phyloP scores from a whole-genome alignment of 2,797 vertebrate genomes.

The Lepus oiostolus region DNA sequence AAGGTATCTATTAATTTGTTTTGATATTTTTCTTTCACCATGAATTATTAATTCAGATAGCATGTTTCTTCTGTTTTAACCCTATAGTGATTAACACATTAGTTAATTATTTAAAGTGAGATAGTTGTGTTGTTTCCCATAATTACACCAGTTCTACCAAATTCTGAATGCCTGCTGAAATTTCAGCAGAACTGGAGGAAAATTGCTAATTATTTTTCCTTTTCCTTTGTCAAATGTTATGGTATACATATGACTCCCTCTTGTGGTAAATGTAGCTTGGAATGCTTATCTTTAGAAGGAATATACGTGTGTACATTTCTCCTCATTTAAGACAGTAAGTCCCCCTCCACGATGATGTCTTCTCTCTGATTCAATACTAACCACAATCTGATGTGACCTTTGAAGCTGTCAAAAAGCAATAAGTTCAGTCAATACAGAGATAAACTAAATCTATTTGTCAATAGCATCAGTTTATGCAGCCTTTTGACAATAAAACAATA shows the following conservation, averaged over 20 bases:
- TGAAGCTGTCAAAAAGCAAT: slow-evolving; percentile 21
- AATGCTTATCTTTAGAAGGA: slow-evolving; percentile 59
- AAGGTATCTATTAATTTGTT: slow-evolving; percentile 62
- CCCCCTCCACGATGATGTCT: background rate
- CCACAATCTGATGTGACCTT: background rate
- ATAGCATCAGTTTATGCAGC: background rate
- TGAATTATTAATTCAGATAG: slow-evolving; percentile 32
- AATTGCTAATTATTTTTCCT: slow-evolving; percentile 46
- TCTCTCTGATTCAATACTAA: background rate
- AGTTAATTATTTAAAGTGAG: background rate
- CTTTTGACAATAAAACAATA: slow-evolving; percentile 39
- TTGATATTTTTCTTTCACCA: slow-evolving; percentile 27
- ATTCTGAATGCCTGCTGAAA: slow-evolving; percentile 55
- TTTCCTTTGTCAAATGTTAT: slow-evolving; percentile 63
- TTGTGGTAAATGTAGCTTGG: slow-evolving; percentile 84
- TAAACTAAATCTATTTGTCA: slow-evolving; percentile 7
- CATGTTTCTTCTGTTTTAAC: slow-evolving; percentile 21
- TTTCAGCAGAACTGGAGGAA: slow-evolving; percentile 28
- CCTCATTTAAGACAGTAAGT: slow-evolving; percentile 19
- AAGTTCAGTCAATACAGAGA: background rate
- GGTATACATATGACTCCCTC: slow-evolving; percentile 87
- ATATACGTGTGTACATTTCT: slow-evolving; percentile 6
- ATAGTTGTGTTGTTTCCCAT: background rate
- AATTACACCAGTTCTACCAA: slow-evolving; percentile 11
- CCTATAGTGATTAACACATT: background rate